These are phyloP conservation scores for Melanophora roralis DNA, from an alignment of 2,888 invertebrate species.

Conservation along the genomic window DNA sequence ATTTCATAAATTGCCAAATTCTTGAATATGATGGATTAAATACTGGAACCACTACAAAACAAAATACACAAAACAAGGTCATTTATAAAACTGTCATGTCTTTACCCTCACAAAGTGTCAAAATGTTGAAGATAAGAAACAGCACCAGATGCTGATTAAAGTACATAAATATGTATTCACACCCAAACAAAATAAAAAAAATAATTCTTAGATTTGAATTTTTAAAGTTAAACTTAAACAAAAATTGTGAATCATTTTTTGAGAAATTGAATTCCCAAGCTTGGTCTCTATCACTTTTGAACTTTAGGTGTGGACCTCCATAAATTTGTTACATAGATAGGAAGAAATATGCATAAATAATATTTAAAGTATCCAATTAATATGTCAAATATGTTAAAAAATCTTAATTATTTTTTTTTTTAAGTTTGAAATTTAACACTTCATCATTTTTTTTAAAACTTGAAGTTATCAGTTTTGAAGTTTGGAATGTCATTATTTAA, in stretches of 20 bases:
- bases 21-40: constrained; percentile 31
- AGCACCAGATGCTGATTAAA: constrained; percentile 25
- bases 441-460: background rate
- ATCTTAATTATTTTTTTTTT: background rate
- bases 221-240: too few species aligned
- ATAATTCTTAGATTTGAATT: too few species aligned
- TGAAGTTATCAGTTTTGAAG: background rate
- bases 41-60: background rate
- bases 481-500: background rate
- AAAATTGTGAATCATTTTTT: background rate
- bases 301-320: background rate
- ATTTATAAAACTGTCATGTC: constrained; percentile 41
- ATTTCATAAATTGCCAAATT: constrained; percentile 18
- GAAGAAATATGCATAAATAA: background rate
- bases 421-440: background rate
- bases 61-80: constrained; percentile 20
- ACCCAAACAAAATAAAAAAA: background rate
- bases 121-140: constrained; percentile 17
- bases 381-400: background rate
- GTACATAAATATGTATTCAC: background rate
- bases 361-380: background rate
- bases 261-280: background rate
- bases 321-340: background rate
- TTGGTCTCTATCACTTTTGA: background rate
- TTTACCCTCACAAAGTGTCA: background rate